These are phyloP conservation scores for Prinia subflava DNA, from an alignment of 2,113 vertebrate genomes.

Conservation along the genomic window DNA sequence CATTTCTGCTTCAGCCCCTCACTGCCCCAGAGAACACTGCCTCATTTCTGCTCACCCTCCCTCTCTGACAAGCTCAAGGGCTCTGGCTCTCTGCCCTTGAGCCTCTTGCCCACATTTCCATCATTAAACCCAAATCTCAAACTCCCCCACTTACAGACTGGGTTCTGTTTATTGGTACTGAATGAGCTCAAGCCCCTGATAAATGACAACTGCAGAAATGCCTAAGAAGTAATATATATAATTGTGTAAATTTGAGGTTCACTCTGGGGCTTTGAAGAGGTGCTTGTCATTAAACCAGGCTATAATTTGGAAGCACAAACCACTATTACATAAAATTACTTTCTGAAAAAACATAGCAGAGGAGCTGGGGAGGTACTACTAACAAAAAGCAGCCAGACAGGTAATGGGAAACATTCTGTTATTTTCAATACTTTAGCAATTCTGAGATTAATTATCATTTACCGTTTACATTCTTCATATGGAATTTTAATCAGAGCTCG, in stretches of 20 bases:
- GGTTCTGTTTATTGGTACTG: background rate
- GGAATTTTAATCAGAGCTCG: slow-evolving; percentile 19
- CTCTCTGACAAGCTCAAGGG: background rate
- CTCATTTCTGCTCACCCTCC: background rate
- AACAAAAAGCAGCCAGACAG: background rate
- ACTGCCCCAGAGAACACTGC: background rate
- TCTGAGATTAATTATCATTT: background rate
- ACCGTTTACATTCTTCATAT: background rate
- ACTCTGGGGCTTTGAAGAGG: background rate
- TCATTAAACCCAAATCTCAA: background rate
- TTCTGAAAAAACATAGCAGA: background rate
- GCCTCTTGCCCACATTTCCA: background rate
- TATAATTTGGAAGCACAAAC: background rate
- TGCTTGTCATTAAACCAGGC: background rate
- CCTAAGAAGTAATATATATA: background rate
- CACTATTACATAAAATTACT: background rate
- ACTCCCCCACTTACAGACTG: background rate
- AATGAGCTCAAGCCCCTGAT: background rate
- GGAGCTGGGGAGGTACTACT: background rate
- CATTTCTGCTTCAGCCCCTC: background rate
- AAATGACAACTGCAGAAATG: background rate
- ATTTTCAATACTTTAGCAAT: background rate
- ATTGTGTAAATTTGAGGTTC: background rate
- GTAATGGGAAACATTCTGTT: background rate
- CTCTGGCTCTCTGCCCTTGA: background rate